These are phyloP conservation scores for Cheiracanthium punctorium DNA, from an alignment of 2,888 invertebrate species.

Conservation along the genomic window DNA sequence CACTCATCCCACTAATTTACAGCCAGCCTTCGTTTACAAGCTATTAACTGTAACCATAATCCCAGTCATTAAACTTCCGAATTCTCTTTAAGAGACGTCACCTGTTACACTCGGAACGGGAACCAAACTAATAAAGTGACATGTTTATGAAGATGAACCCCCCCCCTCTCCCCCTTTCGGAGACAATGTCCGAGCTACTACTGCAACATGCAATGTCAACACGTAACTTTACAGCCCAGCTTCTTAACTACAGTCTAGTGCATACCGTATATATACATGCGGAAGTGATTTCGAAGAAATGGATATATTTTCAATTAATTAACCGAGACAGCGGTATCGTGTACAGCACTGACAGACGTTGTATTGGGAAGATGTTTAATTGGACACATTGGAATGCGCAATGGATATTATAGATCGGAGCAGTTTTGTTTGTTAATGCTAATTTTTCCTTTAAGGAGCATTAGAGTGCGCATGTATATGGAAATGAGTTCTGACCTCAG, in stretches of 20 bases:
- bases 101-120: not conserved
- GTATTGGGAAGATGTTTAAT: too few species aligned
- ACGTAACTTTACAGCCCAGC: not conserved
- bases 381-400: not conserved
- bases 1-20: too few species aligned
- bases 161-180: not conserved
- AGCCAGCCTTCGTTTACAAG: not conserved
- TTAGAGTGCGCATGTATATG: too few species aligned
- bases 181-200: not conserved
- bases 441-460: too few species aligned
- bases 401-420: too few species aligned
- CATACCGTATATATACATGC: not conserved
- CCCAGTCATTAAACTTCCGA: not conserved
- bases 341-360: not conserved
- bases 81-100: not conserved
- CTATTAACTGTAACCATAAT: not conserved
- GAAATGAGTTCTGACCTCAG: too few species aligned
- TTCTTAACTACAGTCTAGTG: not conserved
- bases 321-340: not conserved
- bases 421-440: too few species aligned
- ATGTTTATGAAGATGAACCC: not conserved
- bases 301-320: not conserved
- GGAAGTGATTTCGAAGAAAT: not conserved
- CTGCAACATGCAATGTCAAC: conserved; percentile 14
- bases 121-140: not conserved